Base-by-base conservation (phyloP, 2,888 invertebrate species). In the Mesochorus sp. region DNA sequence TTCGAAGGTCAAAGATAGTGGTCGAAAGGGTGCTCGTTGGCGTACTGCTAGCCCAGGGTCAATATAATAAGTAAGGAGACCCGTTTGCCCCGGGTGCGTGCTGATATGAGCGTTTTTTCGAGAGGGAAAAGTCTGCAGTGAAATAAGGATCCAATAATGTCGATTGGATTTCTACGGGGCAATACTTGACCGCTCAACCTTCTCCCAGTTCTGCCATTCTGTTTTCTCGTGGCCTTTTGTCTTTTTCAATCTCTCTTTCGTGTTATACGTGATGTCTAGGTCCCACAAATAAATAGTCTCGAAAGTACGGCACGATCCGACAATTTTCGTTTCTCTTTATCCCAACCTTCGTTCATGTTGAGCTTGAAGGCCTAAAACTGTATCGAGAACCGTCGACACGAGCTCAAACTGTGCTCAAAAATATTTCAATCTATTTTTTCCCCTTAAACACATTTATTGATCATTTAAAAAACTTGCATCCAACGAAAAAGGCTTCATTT, bases 51-150 rank as follows among this genome's bases (percentile, higher is more conserved):
- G 68, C 64, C 74, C 37, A 78, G 71, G 86, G 86, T 87, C 88
- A 88, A 88, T 71, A 71, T 71, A 71, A 71, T 88, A 88, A 83
- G 74, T 84, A 83, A 79, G 83, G 80, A 57, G 61, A 59, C 72
- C 57, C 57, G 57, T 3, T 59, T 26, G 51, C 62, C 78, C 64
- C 81, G 68, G 79, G 81, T 86, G 87, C 86, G 86, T 88, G 88
- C 87, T 88, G 89, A 88, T 89, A 86, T 85, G 82, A 84, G 83
- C 84, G 87, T 85, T 84, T 88, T 86, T 86, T 84, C 84, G 82
- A 87, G 88, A 85, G 87, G 85, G 82, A 83, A 85, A 87, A 87
- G 88, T 88, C 86, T 85, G 86, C 82, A 83, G 81, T 84, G 82
- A 86, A 88, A 85, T 84, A 83, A 86, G 84, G 84, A 83, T 87